Base-by-base conservation (phyloP, 2,113 vertebrate species). In the Lutjanus erythropterus region DNA sequence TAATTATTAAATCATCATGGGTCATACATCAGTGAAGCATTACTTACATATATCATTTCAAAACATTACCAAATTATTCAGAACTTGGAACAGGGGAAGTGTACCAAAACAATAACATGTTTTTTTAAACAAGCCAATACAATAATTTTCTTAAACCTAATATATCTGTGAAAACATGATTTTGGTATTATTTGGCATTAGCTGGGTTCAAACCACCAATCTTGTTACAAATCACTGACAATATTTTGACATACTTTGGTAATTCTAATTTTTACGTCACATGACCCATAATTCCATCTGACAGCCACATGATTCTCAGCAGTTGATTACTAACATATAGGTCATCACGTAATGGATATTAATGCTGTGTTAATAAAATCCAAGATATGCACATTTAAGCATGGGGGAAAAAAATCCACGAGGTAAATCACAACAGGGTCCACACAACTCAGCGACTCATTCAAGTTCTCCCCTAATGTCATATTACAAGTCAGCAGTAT, bases 371-470 rank as follows among this genome's bases (percentile, higher is more conserved):
- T 44, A 6, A 52, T 71, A 41, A 88, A 83, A 80, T 61, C 12
- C 35, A 44, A 64, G 33, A 55, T 67, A 73, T 84, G 81, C 84
- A 85, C 80, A 16, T 60, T 29, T 42, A 75, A 78, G 33, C 29
- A 78, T 60, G 47, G 52, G 71, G 19, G 44, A 60, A 75, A 77
- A 71, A 10, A 66, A 65, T 27, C 61, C 11, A 72, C 71, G 83
- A 91, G 87, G 79, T 89, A 80, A 89, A 82, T 69, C 29, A 42
- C 33, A 83, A 60, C 1, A 35, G 56, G 33, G 66, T 81, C 56
- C 9, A 64, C 19, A 60, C 27, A n/a, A 46, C 44, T 75, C 21
- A 31, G 19, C 35, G 42, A 80, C 42, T 73, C 42, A 53, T 58
- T 80, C 64, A 76, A 55, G 56, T 68, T 82, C 56, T 77, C 46